Evolutionary conservation across 2,113 vertebrate species (phyloP), one percentile per base, ranked within the genome.

Genomic region (Nestor notabilis): DNA sequence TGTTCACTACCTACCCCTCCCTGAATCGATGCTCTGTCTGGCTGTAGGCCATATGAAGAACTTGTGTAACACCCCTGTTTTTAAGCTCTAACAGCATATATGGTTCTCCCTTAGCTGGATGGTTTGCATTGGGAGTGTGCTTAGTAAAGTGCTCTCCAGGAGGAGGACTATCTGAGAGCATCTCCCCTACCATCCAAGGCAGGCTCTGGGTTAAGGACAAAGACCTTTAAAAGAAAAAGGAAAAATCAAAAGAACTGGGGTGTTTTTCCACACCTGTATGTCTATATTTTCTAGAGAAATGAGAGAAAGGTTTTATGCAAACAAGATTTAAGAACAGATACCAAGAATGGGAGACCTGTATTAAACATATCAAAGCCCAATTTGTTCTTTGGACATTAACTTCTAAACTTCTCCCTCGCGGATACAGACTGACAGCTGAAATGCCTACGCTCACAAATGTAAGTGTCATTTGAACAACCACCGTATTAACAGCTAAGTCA

Each of bases 11-110:
- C 55, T 63, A 21, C 18, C 41, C 35, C 41, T 83, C 39, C 39
- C 28, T 61, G 19, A 81, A 81, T 33, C 5, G 4, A 19, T 39
- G 23, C 11, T 29, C 25, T 3, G 0, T 47, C 39, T 1, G 1
- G 46, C 35, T 7, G 5, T 13, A 31, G 19, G 16, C 43, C 35
- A 37, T 9, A 1, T 0, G 3, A 37, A 33, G 19, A 27, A 21
- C 25, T 60, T n/a, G 15, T 65, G 44, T 31, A 52, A 33, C 25
- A 50, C 3, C 29, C 16, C 15, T 31, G 18, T 49, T 50, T 39
- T 15, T 39, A 69, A 49, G n/a, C n/a, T 56, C 41, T 19, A 44
- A 23, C 11, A 75, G 27, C 49, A 39, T 37, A 33, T 17, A 3
- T 2, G 3, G 39, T 33, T 16, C 17, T 11, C 12, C 28, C 43